These are phyloP conservation scores for Cariama cristata DNA, from an alignment of 2,113 vertebrate genomes.

Conservation along the genomic window DNA sequence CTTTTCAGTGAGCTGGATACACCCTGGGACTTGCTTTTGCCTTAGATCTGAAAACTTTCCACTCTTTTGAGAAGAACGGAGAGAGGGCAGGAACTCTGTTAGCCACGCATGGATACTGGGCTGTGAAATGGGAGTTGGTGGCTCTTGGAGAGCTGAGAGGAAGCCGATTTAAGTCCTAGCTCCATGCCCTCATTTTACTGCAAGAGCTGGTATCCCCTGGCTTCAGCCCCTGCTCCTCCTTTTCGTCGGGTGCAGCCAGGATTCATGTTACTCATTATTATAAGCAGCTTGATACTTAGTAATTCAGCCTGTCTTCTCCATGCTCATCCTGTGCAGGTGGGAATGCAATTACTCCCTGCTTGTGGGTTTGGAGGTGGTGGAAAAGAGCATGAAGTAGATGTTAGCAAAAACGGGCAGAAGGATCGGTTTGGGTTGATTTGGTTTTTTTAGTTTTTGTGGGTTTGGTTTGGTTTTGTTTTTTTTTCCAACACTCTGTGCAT, in stretches of 20 bases:
- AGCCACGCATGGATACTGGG: background rate
- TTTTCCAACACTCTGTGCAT: background rate
- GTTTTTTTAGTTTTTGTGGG: background rate
- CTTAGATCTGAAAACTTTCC: background rate
- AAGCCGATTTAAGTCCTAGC: background rate
- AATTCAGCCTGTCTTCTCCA: background rate
- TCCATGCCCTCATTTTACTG: background rate
- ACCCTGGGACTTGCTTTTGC: background rate
- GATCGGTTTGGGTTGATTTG: background rate
- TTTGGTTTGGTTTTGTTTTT: background rate
- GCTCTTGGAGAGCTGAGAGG: background rate
- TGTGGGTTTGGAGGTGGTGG: background rate
- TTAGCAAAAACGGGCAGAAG: background rate
- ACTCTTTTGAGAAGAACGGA: background rate
- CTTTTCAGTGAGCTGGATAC: background rate
- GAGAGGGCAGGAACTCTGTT: background rate
- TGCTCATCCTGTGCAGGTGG: background rate
- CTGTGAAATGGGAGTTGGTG: background rate
- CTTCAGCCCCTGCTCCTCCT: background rate
- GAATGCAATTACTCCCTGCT: background rate
- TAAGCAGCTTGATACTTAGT: background rate
- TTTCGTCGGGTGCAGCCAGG: background rate
- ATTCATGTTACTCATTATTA: background rate
- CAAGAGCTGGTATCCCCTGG: background rate
- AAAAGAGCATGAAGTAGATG: background rate